Evolutionary conservation across 2,888 invertebrate species (phyloP).

Genomic region (Scotopteryx bipunctaria): DNA sequence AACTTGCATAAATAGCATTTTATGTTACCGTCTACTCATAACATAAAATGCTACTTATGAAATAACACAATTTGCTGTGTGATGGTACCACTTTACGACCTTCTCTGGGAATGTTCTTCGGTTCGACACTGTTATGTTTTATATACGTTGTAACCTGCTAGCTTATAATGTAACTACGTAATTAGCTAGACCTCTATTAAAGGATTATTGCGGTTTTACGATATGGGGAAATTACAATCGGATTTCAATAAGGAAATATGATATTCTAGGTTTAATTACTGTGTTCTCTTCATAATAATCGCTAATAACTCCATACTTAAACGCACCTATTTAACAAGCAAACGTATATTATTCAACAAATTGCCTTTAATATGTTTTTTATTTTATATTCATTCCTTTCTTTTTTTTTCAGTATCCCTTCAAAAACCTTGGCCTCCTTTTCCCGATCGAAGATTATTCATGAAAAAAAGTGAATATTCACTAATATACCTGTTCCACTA

Average conservation of each 20-base stretch:
- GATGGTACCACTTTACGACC: constrained; percentile 48
- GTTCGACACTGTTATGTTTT: constrained; percentile 35
- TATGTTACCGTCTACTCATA: constrained; percentile 45
- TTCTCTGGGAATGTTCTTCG: constrained; percentile 27
- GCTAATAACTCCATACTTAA: not conserved
- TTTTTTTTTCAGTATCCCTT: constrained; percentile 2
- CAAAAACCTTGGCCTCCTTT: not conserved
- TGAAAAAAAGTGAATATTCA: too few species aligned
- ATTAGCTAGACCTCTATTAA: constrained; percentile 31
- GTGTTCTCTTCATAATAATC: not conserved
- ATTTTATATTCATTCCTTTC: too few species aligned
- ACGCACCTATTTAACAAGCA: too few species aligned
- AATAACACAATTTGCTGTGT: constrained; percentile 52
- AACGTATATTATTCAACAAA: too few species aligned
- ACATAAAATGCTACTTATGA: constrained; percentile 50
- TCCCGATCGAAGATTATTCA: too few species aligned
- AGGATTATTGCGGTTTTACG: constrained; percentile 31
- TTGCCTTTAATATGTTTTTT: too few species aligned
- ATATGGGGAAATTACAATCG: constrained; percentile 18
- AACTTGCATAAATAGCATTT: constrained; percentile 42
- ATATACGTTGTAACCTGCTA: constrained; percentile 41
- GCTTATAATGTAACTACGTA: constrained; percentile 48
- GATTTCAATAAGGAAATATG: constrained; percentile 13
- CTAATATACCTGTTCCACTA: not conserved
- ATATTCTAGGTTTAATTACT: not conserved